These are phyloP conservation scores for Eupristina koningsbergeri DNA, from an alignment of 1,140 invertebrate species.

Conservation along the genomic window DNA sequence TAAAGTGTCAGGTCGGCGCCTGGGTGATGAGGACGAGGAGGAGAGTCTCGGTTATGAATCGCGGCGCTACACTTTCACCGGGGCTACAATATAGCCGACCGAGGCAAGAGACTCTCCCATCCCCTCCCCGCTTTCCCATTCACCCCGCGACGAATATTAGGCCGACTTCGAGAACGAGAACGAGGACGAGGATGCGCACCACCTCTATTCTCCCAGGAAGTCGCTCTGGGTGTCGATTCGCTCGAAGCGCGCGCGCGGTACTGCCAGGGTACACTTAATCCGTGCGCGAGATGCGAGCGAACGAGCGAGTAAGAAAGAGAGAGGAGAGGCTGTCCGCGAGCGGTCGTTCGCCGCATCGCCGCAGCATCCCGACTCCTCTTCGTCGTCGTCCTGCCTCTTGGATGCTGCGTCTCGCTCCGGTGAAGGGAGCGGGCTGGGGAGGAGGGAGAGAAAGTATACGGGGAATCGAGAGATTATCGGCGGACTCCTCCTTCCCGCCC, in stretches of 20 bases:
- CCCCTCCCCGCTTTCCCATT: background rate
- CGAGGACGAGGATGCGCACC: background rate
- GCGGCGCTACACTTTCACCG: background rate
- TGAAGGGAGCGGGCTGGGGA: slow-evolving; percentile 24
- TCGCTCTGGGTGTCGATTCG: background rate
- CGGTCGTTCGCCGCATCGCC: slow-evolving; percentile 27
- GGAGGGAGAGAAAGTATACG: slow-evolving; percentile 55
- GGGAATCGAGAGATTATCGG: slow-evolving; percentile 64
- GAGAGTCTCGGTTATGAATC: no score
- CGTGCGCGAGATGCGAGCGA: background rate
- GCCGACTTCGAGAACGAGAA: background rate
- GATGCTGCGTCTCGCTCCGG: background rate
- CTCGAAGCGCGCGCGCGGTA: background rate
- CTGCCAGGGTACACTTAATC: background rate
- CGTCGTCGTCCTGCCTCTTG: background rate
- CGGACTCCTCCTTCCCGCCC: slow-evolving; percentile 23
- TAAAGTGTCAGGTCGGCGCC: no score
- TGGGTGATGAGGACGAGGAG: background rate
- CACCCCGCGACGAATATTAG: background rate
- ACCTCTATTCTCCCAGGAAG: background rate
- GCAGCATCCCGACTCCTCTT: background rate
- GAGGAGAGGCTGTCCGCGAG: slow-evolving; percentile 3
- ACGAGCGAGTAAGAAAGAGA: background rate
- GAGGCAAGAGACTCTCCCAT: no score
- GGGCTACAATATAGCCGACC: background rate